Percentiles rank a stretch among this genome's conserved stretches.
Conservation (phyloP, 2,113 vertebrate genomes). For the Crotalus tigris region DNA sequence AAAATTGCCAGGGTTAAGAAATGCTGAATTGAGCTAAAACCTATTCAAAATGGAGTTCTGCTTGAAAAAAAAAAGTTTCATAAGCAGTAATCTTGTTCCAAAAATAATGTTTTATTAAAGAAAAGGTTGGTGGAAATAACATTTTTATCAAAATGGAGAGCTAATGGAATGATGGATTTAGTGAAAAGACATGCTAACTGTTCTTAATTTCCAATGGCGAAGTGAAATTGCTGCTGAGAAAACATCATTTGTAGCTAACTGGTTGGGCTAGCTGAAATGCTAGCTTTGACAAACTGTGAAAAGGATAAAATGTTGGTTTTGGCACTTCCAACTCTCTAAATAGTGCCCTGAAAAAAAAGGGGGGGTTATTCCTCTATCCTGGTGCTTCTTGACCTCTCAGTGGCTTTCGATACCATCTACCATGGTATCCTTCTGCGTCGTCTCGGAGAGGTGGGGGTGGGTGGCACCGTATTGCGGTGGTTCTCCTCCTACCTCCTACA, state of each 20-base stretch:
- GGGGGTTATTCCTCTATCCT: too few species aligned
- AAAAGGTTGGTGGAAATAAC: conserved; percentile 47
- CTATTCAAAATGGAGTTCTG: conserved; percentile 52
- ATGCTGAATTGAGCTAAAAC: conserved; percentile 29
- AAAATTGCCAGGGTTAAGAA: not conserved
- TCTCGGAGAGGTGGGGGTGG: too few species aligned
- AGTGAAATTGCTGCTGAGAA: conserved; percentile 58
- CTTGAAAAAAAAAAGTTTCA: conserved; percentile 43
- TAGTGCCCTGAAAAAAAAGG: conserved; percentile 56
- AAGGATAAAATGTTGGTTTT: conserved; percentile 71
- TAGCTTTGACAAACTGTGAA: conserved; percentile 68
- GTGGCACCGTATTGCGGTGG: too few species aligned
- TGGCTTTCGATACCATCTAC: too few species aligned
- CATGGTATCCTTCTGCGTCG: too few species aligned
- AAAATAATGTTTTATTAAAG: conserved; percentile 58
- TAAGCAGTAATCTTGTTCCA: conserved; percentile 48
- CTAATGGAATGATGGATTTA: conserved; percentile 39
- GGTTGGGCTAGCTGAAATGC: conserved; percentile 52
- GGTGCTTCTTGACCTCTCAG: too few species aligned
- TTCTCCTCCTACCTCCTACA: too few species aligned
- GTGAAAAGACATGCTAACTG: conserved; percentile 58
- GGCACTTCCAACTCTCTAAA: conserved; percentile 41
- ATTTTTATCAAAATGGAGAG: conserved; percentile 48
- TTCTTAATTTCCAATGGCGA: conserved; percentile 50
- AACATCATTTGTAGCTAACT: conserved; percentile 60